Percentiles rank a stretch among this genome's conserved stretches.
Evolutionary conservation across 2,797 vertebrate species (phyloP).

Genomic region (Tadarida brasiliensis): DNA sequence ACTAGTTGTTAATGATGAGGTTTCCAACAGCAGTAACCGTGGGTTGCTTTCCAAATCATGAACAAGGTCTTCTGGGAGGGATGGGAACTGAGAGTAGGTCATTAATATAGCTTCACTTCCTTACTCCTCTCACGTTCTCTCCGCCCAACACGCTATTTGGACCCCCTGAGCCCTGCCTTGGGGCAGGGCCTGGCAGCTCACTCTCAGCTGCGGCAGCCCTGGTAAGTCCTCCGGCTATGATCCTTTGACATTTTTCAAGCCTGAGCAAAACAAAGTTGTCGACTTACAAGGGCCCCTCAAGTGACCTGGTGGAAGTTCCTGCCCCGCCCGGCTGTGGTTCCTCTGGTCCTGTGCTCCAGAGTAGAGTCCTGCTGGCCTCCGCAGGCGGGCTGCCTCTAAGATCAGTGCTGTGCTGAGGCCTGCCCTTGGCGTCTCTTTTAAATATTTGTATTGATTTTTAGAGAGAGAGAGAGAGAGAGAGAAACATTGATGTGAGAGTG

Average conservation of each 20-base stretch:
- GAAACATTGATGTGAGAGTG: too few species aligned
- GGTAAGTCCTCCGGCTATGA: background rate
- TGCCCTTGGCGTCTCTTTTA: background rate
- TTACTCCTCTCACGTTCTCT: background rate
- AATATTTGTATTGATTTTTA: too few species aligned
- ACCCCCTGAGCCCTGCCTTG: background rate
- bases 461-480: too few species aligned
- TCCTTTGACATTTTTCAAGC: background rate
- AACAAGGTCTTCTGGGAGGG: background rate
- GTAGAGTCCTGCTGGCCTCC: background rate
- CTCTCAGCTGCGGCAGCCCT: background rate
- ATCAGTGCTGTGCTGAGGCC: fast-evolving
- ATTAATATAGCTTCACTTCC: background rate
- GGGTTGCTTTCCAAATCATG: background rate
- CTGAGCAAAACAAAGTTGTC: background rate
- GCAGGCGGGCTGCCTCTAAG: background rate
- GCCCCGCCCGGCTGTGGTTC: background rate
- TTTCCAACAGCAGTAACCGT: background rate
- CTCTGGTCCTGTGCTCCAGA: background rate
- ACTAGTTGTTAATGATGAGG: background rate
- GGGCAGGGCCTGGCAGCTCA: background rate
- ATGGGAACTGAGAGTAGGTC: background rate
- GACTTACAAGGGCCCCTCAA: background rate
- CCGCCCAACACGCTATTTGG: fast-evolving
- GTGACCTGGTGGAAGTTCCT: background rate